Conservation (phyloP, 2,888 invertebrate species). For the Pteria penguin region DNA sequence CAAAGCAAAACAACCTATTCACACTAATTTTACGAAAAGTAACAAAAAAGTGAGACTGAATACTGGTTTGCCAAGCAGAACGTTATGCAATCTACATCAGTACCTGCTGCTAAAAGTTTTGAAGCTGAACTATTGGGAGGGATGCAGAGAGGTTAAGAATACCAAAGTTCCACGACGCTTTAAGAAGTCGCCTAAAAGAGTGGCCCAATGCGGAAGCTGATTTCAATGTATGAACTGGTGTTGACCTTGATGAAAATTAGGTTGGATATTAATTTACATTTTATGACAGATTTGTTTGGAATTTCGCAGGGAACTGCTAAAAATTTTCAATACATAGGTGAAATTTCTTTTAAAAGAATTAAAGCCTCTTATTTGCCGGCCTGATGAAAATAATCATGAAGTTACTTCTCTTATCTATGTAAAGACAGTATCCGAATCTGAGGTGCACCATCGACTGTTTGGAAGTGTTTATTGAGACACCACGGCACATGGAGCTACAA, state of each 20-base stretch:
- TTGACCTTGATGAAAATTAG: conserved; percentile 6
- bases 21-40: not conserved
- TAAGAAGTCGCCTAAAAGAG: too few species aligned
- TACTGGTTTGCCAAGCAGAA: not conserved
- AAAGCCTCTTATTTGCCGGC: not conserved
- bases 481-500: conserved; percentile 4
- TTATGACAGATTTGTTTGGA: not conserved
- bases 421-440: not conserved
- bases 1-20: not conserved
- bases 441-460: conserved; percentile 13
- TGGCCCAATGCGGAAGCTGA: not conserved
- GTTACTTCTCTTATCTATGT: not conserved
- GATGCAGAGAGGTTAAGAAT: too few species aligned
- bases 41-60: not conserved
- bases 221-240: not conserved
- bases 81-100: too few species aligned
- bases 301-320: not conserved
- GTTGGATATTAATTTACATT: not conserved
- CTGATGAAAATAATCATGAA: not conserved
- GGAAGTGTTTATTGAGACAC: too few species aligned
- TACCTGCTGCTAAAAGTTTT: too few species aligned
- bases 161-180: too few species aligned
- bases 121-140: too few species aligned
- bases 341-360: conserved; percentile 6
- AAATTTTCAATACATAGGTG: conserved; percentile 1